Conservation (phyloP, 2,888 invertebrate genomes). For the Furcula furcula region DNA sequence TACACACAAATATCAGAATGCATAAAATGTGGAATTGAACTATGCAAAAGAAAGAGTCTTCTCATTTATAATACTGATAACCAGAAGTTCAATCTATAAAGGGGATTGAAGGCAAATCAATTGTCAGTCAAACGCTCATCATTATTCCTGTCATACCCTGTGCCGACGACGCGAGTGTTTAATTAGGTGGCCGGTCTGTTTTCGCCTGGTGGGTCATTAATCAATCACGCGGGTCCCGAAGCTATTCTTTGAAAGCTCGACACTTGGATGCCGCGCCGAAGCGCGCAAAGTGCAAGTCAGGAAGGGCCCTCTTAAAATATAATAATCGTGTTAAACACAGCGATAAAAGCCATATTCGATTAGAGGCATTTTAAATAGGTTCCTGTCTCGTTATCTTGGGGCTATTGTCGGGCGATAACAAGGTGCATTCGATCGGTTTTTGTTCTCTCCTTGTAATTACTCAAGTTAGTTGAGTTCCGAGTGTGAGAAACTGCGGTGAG, state of each 20-base stretch:
- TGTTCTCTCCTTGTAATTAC: constrained; percentile 63
- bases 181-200: constrained; percentile 74
- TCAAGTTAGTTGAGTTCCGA: too few species aligned
- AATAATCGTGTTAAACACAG: constrained; percentile 80
- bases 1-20: too few species aligned
- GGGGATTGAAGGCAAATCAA: constrained; percentile 22
- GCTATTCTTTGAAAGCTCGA: constrained; percentile 74
- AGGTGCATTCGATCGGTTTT: constrained; percentile 52
- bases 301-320: constrained; percentile 76
- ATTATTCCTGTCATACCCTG: constrained; percentile 39
- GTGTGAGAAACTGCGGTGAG: too few species aligned
- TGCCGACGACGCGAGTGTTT: constrained; percentile 54
- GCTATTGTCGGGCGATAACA: constrained; percentile 61
- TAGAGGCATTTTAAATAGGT: constrained; percentile 74
- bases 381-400: constrained; percentile 69
- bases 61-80: too few species aligned
- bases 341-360: constrained; percentile 78
- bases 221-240: constrained; percentile 66
- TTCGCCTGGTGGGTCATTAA: constrained; percentile 74
- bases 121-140: constrained; percentile 35
- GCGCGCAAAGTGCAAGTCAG: constrained; percentile 74
- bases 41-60: too few species aligned
- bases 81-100: too few species aligned
- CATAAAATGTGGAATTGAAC: too few species aligned
- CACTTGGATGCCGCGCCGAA: constrained; percentile 54